phyloP scores from a whole-genome alignment of 2,113 vertebrate genomes.

The Macquaria ambigua region DNA sequence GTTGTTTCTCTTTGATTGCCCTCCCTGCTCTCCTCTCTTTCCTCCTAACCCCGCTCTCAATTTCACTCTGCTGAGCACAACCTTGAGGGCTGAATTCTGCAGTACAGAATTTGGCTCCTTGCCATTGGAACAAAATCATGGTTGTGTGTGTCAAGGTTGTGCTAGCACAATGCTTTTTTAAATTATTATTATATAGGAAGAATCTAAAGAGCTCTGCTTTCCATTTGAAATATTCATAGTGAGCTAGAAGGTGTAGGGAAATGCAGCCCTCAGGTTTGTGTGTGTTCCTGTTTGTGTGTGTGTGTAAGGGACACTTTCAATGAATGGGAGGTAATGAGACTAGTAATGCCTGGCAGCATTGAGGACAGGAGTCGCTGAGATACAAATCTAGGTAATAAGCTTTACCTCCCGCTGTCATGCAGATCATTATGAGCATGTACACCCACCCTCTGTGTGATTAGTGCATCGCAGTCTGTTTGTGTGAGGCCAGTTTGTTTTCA shows the following conservation, averaged over 20 bases:
- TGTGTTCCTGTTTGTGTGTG: neutral
- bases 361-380: slow-evolving; percentile 8
- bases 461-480: neutral
- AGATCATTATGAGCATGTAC: slow-evolving; percentile 32
- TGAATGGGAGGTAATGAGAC: slow-evolving; percentile 52
- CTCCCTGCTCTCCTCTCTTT: neutral
- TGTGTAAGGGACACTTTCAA: slow-evolving; percentile 6
- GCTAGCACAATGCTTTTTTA: slow-evolving; percentile 27
- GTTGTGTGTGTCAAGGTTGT: slow-evolving; percentile 53
- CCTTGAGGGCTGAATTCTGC: slow-evolving; percentile 77
- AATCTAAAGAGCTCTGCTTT: slow-evolving; percentile 26
- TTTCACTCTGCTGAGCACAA: slow-evolving; percentile 73
- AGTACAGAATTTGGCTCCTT: slow-evolving; percentile 69
- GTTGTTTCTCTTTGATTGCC: slow-evolving; percentile 53
- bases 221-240: slow-evolving; percentile 26
- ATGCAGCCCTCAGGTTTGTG: neutral
- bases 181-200: neutral
- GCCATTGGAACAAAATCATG: slow-evolving; percentile 55
- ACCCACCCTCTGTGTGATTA: slow-evolving; percentile 25
- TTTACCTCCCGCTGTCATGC: slow-evolving; percentile 38
- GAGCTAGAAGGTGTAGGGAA: slow-evolving; percentile 18
- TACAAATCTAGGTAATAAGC: slow-evolving; percentile 54
- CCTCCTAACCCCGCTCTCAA: slow-evolving; percentile 12
- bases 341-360: slow-evolving; percentile 35
- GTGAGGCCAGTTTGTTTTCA: slow-evolving; percentile 22